A percentile compares a stretch with the other conserved stretches of the same genome.
phyloP scores from a whole-genome alignment of 2,888 invertebrate genomes.

The Yponomeuta sedellus region DNA sequence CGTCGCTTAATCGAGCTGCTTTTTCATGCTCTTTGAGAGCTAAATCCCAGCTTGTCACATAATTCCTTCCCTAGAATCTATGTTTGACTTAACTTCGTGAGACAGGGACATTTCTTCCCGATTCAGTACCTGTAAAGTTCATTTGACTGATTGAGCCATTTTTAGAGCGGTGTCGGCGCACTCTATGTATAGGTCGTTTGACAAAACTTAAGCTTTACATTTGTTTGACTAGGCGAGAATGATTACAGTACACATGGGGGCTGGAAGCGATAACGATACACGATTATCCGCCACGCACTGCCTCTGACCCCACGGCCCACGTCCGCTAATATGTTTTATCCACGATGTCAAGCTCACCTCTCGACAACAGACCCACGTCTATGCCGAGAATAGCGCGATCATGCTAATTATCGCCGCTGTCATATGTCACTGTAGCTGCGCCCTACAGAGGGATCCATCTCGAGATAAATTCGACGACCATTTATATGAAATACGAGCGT shows the following conservation, averaged over 20 bases:
- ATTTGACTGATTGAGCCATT: constrained; percentile 73
- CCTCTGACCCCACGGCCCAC: too few relatives aligned
- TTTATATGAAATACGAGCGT: constrained; percentile 45
- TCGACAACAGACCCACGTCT: not conserved
- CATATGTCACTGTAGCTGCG: constrained; percentile 34
- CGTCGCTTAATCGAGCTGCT: constrained; percentile 13
- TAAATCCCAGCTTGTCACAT: not conserved
- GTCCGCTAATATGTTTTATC: too few relatives aligned
- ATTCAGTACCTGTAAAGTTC: constrained; percentile 18
- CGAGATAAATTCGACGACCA: constrained; percentile 44
- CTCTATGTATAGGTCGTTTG: not conserved
- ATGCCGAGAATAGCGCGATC: constrained; percentile 61
- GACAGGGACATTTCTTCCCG: constrained; percentile 1
- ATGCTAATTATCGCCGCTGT: constrained; percentile 67
- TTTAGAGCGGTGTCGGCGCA: constrained; percentile 41
- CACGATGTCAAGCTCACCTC: not conserved
- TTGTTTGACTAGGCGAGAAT: not conserved
- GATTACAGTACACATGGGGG: too few relatives aligned
- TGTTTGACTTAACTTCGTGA: not conserved
- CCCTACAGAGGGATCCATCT: constrained; percentile 32
- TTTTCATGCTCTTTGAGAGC: constrained; percentile 10
- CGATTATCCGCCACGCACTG: too few relatives aligned
- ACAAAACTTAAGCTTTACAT: not conserved
- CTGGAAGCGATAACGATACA: not conserved
- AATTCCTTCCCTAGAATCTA: not conserved